These are phyloP conservation scores for Nezara viridula DNA, from an alignment of 2,888 invertebrate genomes.

Conservation along the genomic window DNA sequence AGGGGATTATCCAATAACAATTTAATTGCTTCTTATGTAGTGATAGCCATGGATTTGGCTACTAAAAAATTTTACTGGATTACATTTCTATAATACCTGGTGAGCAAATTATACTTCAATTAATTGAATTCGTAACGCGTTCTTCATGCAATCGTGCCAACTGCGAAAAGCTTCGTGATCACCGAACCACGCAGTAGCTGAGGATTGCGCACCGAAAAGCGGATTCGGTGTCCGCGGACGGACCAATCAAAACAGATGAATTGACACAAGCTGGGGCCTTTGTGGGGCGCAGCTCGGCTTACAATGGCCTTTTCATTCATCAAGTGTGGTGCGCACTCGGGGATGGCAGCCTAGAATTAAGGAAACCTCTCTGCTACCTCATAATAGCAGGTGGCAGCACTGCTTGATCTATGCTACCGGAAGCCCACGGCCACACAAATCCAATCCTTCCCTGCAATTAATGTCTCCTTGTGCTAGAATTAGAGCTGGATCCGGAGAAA, in stretches of 20 bases:
- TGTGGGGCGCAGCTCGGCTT: conserved; percentile 17
- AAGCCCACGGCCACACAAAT: conserved; percentile 56
- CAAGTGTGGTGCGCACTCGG: conserved; percentile 8
- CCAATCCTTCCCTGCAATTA: conserved; percentile 53
- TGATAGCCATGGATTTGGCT: too few relatives aligned
- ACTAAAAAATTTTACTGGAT: too few relatives aligned
- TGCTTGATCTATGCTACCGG: conserved; percentile 57
- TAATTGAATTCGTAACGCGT: not conserved
- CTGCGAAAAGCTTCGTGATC: not conserved
- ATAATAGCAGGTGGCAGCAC: conserved; percentile 54
- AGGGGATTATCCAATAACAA: too few relatives aligned
- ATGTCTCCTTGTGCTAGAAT: conserved; percentile 43
- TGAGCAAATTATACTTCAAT: not conserved
- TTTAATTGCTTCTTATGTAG: not conserved
- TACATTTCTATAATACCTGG: not conserved
- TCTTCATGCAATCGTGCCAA: not conserved
- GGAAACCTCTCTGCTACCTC: conserved; percentile 58
- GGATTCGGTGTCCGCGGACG: not conserved
- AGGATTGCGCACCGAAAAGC: not conserved
- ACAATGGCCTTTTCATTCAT: conserved; percentile 57
- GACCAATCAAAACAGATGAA: conserved; percentile 57
- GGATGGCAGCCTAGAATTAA: conserved; percentile 56
- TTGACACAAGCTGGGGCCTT: conserved; percentile 45
- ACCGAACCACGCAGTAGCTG: not conserved
- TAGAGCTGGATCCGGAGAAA: conserved; percentile 17